These are phyloP conservation scores for Jacana jacana DNA, from an alignment of 2,113 vertebrate genomes.

Conservation along the genomic window DNA sequence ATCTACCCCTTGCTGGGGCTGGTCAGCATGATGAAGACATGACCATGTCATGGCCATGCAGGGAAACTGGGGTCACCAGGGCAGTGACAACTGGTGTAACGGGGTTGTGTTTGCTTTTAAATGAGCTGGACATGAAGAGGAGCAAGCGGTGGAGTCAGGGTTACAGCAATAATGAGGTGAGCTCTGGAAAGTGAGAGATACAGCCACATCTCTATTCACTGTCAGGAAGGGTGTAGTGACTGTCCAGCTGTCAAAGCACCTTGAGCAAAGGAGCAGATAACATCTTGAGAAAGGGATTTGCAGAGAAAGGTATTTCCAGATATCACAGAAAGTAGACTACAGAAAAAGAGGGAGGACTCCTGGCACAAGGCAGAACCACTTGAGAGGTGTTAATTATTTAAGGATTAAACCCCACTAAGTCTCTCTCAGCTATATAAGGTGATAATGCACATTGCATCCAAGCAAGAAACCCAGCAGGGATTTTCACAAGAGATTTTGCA, in stretches of 20 bases:
- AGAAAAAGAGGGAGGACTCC: neutral
- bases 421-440: constrained; percentile 37
- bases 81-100: neutral
- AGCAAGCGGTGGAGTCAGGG: neutral
- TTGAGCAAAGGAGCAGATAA: constrained; percentile 16
- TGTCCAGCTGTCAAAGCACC: neutral
- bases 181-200: neutral
- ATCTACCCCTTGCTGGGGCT: neutral
- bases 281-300: constrained; percentile 22
- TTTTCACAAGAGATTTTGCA: constrained; percentile 48
- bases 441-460: constrained; percentile 28
- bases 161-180: neutral
- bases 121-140: neutral
- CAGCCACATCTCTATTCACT: neutral
- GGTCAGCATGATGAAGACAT: rapidly evolving
- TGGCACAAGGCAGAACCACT: neutral
- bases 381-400: constrained; percentile 58
- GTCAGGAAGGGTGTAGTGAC: neutral
- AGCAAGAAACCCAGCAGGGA: constrained; percentile 16
- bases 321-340: constrained; percentile 1
- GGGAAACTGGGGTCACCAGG: neutral
- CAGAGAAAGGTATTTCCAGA: constrained; percentile 6
- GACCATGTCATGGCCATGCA: neutral
- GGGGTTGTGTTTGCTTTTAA: neutral
- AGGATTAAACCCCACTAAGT: constrained; percentile 43